Evolutionary conservation across 2,888 invertebrate genomes (phyloP), one percentile per base, ranked within the genome.

Genomic region (Melanostoma scalare): DNA sequence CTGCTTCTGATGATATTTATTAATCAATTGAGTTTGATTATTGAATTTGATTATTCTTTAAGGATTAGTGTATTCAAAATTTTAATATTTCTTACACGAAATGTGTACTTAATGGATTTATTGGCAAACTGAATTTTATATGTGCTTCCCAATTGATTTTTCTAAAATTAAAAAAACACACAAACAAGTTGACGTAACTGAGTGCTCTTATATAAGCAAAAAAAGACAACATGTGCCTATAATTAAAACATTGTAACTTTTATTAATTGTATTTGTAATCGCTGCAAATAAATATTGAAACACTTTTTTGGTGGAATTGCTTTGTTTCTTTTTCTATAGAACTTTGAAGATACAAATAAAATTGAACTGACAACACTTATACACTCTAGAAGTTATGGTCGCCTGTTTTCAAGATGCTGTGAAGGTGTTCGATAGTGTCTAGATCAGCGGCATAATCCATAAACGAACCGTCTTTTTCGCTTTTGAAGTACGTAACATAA

Each of bases 161-260:
- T 36, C 10, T 52, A 56, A 56, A 55, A 61, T 40, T 42, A 35
- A 36, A 20, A 6, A 75, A 10, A 56, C 69, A 20, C 20, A 20
- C 20, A 20, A 68, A 6, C 36, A 63, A 69, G 30, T 61, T 36
- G 6, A 56, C 44, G 20, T 35, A 81, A 60, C 53, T 53, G 35
- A 53, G 71, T 81, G 81, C 60, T 72, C 67, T 61, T 73, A 68
- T 1, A 40, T 53, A 67, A 73, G 56, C 61, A 35, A 68, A 48
- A 65, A 60, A 60, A 68, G 76, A 75, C 75, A 53, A 52, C 6
- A 60, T 46, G 81, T 82, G 81, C 81, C 81, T 82, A 72, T 56
- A 77, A 48, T 48, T 60, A 40, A 55, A 67, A 30, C 30, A 33
- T 52, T 72, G 10, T 71, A 77, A 38, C 56, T 68, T 30, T 30